A percentile compares a stretch with the other conserved stretches of the same genome.
These are phyloP conservation scores for Pterobdella sp. DNA, from an alignment of 2,888 invertebrate species.

Conservation along the genomic window DNA sequence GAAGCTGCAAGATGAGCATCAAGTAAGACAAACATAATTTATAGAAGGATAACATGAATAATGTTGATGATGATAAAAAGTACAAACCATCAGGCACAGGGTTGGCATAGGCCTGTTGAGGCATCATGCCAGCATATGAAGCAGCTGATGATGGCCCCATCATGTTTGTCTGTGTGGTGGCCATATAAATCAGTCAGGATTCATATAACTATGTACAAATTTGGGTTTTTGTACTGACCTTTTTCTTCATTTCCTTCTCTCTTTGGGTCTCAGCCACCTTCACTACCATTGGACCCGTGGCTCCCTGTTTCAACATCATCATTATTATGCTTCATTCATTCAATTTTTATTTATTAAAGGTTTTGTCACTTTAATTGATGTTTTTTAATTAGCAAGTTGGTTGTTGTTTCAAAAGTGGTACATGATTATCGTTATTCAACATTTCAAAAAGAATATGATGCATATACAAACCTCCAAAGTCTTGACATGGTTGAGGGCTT, in stretches of 20 bases:
- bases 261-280: conserved; percentile 29
- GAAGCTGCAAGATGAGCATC: background rate
- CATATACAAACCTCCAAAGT: conserved; percentile 25
- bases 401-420: background rate
- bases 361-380: background rate
- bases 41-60: no score
- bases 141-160: background rate
- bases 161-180: background rate
- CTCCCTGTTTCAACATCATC: conserved; percentile 9
- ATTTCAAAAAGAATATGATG: background rate
- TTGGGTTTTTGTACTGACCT: background rate
- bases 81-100: no score
- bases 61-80: no score
- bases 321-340: background rate
- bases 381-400: background rate
- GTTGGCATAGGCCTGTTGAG: background rate
- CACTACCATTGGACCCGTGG: conserved; percentile 25
- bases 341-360: background rate
- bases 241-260: conserved; percentile 26
- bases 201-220: background rate
- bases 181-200: background rate
- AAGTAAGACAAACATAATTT: no score
- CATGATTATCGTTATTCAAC: background rate
- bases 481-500: conserved; percentile 24
- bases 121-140: no score